These are phyloP conservation scores for Mormyrus hasselquistii DNA, from an alignment of 2,797 vertebrate genomes.

Conservation along the genomic window DNA sequence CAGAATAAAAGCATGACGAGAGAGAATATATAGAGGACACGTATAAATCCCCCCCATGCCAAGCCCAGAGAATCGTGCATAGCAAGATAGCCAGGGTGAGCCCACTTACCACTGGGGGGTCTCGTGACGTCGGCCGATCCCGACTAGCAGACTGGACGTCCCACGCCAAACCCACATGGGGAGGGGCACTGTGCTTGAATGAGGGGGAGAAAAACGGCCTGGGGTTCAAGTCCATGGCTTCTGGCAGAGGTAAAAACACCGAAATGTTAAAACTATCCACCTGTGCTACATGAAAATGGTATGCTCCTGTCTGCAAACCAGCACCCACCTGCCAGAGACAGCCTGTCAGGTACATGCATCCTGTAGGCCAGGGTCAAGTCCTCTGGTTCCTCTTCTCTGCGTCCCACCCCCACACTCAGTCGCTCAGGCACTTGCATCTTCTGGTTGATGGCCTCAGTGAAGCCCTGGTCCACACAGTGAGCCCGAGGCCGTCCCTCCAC, in stretches of 20 bases:
- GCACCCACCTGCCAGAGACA: constrained; percentile 58
- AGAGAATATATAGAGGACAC: neutral
- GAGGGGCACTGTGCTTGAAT: neutral
- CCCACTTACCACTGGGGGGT: constrained; percentile 38
- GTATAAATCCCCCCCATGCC: neutral
- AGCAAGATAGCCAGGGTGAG: neutral
- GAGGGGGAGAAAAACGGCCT: constrained; percentile 42
- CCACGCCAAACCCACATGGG: constrained; percentile 35
- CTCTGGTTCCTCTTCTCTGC: constrained; percentile 30
- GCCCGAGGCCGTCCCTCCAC: constrained; percentile 22
- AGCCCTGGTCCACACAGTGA: constrained; percentile 41
- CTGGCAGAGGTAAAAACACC: constrained; percentile 26
- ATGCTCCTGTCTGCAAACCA: neutral
- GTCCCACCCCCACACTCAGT: constrained; percentile 46
- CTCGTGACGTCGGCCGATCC: constrained; percentile 28
- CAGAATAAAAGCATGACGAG: neutral
- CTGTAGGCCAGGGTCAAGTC: constrained; percentile 44
- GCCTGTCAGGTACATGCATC: constrained; percentile 65
- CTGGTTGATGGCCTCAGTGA: constrained; percentile 59
- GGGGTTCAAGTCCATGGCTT: constrained; percentile 49
- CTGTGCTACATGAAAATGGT: neutral
- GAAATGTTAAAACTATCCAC: neutral
- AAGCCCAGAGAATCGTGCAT: neutral
- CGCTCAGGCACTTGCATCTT: constrained; percentile 61
- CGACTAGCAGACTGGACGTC: constrained; percentile 30